phyloP scores from a whole-genome alignment of 1,140 invertebrate genomes.

The Elysia chlorotica region DNA sequence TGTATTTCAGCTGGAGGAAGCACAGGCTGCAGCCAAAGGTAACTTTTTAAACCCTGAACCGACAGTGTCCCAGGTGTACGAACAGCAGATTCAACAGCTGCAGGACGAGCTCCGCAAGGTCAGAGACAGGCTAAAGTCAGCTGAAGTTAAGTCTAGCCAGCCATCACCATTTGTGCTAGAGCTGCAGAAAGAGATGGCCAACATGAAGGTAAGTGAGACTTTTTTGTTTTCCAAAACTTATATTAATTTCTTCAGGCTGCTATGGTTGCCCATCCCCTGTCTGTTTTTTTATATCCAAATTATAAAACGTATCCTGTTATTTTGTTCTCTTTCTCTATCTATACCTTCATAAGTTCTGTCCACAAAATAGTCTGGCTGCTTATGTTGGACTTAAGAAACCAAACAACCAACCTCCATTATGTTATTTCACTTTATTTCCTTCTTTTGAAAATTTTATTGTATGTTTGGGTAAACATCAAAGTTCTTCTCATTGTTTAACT shows the following conservation, averaged over 20 bases:
- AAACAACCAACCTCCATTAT: too few relatives aligned
- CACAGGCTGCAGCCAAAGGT: constrained; percentile 31
- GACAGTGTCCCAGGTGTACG: constrained; percentile 47
- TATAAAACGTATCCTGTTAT: too few relatives aligned
- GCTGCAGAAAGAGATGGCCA: constrained; percentile 74
- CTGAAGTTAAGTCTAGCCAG: constrained; percentile 67
- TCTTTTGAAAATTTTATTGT: too few relatives aligned
- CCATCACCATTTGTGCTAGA: constrained; percentile 70
- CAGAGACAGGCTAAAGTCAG: constrained; percentile 69
- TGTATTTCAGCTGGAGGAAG: constrained; percentile 44
- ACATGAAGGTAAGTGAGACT: constrained; percentile 66
- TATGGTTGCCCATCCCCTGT: too few relatives aligned
- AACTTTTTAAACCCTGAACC: constrained; percentile 20
- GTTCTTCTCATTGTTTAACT: too few relatives aligned
- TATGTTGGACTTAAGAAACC: too few relatives aligned
- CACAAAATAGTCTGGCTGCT: too few relatives aligned
- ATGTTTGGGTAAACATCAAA: too few relatives aligned
- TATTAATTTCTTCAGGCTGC: neutral
- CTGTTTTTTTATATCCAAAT: too few relatives aligned
- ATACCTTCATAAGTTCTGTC: too few relatives aligned
- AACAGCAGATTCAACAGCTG: constrained; percentile 67
- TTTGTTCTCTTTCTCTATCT: too few relatives aligned
- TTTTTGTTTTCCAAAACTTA: neutral
- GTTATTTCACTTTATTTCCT: too few relatives aligned
- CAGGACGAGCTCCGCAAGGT: constrained; percentile 71